phyloP scores from a whole-genome alignment of 2,113 vertebrate genomes.

The Aldabrachelys gigantea region DNA sequence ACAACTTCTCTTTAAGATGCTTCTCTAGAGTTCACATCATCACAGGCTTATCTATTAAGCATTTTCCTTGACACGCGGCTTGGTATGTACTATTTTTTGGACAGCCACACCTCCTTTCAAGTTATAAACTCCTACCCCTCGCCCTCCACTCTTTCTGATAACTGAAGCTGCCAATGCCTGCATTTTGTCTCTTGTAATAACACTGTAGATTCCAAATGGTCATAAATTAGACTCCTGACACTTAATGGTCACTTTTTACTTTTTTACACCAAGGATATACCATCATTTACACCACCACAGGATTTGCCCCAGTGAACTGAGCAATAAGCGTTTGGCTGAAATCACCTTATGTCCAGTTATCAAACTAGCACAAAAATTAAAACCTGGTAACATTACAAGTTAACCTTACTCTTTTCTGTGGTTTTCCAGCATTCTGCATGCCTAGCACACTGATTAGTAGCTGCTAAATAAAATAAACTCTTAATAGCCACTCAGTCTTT shows the following conservation, averaged over 20 bases:
- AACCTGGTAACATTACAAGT: neutral
- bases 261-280: conserved; percentile 1
- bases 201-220: neutral
- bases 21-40: neutral
- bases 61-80: neutral
- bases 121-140: neutral
- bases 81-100: neutral
- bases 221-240: conserved; percentile 31
- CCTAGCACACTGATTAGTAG: neutral
- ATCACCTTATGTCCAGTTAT: neutral
- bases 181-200: conserved; percentile 24
- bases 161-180: neutral
- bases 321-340: neutral
- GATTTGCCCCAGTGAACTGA: neutral
- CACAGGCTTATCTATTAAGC: neutral
- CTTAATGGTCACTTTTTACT: neutral
- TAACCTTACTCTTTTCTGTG: neutral
- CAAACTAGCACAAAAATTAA: conserved; percentile 4
- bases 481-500: neutral
- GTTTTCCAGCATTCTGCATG: neutral
- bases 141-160: neutral
- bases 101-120: neutral
- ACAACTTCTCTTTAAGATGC: neutral
- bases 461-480: neutral
- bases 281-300: neutral